Evolutionary conservation across 2,113 vertebrate species (phyloP).

Genomic region (Tychaedon coryphoeus): DNA sequence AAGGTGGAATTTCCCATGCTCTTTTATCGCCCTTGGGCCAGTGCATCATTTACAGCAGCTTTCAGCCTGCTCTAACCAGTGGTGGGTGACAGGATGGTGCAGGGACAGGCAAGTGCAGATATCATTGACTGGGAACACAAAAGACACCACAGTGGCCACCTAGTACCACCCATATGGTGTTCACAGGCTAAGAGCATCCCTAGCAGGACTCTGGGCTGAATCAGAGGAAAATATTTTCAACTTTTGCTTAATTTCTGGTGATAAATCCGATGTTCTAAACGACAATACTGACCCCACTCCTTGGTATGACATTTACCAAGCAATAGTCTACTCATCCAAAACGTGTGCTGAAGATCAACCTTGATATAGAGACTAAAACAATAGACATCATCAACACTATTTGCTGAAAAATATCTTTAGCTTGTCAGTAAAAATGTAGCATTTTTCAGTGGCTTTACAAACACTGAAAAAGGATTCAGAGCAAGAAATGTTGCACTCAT

Average conservation of each 20-base stretch:
- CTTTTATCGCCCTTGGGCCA: background rate
- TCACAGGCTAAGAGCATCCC: background rate
- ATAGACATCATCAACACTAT: background rate
- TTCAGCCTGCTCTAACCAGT: background rate
- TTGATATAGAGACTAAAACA: background rate
- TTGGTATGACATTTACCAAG: background rate
- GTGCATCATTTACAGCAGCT: background rate
- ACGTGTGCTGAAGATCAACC: background rate
- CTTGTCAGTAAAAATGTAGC: background rate
- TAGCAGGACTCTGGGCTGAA: background rate
- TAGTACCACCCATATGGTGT: too few relatives aligned
- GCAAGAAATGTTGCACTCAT: background rate
- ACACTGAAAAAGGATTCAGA: background rate
- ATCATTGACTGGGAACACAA: background rate
- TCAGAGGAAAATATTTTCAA: background rate
- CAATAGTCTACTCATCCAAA: background rate
- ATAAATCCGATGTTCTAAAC: background rate
- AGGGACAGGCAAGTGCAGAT: background rate
- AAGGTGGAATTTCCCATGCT: background rate
- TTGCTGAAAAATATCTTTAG: background rate
- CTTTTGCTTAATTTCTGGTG: background rate
- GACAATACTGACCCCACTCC: background rate
- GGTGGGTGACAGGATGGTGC: background rate
- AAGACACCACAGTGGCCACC: background rate
- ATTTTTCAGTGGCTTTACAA: background rate